phyloP scores from a whole-genome alignment of 2,888 invertebrate species.

The Lysandra bellargus region DNA sequence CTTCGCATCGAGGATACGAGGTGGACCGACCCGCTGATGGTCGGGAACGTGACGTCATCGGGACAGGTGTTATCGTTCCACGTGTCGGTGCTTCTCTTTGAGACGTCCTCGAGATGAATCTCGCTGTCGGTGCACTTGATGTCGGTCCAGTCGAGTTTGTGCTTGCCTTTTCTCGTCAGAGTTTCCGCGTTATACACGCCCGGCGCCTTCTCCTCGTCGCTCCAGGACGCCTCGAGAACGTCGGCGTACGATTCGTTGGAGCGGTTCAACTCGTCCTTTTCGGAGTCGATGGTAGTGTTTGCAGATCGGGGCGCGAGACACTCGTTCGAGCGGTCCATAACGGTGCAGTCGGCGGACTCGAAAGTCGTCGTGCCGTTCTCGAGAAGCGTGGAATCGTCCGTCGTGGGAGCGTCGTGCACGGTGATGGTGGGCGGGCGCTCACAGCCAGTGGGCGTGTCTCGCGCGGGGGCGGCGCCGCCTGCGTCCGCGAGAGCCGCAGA shows the following conservation, averaged over 20 bases:
- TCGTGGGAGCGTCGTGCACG: constrained; percentile 36
- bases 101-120: constrained; percentile 46
- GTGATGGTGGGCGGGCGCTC: constrained; percentile 45
- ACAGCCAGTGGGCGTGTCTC: constrained; percentile 63
- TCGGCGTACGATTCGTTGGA: constrained; percentile 77
- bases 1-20: constrained; percentile 85
- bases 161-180: constrained; percentile 48
- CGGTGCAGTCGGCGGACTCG: constrained; percentile 47
- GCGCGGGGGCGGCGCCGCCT: constrained; percentile 69
- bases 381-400: constrained; percentile 35
- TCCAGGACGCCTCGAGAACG: constrained; percentile 67
- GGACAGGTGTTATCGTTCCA: constrained; percentile 91
- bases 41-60: constrained; percentile 90
- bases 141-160: constrained; percentile 61
- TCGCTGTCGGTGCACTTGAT: constrained; percentile 48
- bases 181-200: constrained; percentile 45
- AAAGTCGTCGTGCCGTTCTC: constrained; percentile 49
- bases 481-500: constrained; percentile 83
- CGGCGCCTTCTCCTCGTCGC: constrained; percentile 47
- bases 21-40: constrained; percentile 88
- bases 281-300: constrained; percentile 63
- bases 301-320: constrained; percentile 64
- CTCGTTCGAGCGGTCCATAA: constrained; percentile 67
- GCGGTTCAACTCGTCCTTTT: constrained; percentile 63
- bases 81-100: constrained; percentile 78